Conservation (phyloP, 64 coral and sea anemone species). For the Catalaphyllia jardinei region DNA sequence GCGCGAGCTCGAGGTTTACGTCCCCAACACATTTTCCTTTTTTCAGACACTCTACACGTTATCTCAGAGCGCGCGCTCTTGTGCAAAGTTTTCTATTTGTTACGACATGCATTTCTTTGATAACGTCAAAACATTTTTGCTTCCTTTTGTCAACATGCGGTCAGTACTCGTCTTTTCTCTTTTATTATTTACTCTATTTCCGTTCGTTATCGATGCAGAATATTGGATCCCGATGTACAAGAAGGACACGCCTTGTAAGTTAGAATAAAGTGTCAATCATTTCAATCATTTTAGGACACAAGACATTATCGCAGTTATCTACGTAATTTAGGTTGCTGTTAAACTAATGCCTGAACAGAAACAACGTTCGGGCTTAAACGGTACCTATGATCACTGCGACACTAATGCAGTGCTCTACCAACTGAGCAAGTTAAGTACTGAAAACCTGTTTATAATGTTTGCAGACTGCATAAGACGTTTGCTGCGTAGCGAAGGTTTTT, state of each 20-base stretch:
- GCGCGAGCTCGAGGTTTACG: neutral
- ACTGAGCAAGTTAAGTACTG: too few species aligned
- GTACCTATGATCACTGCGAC: too few species aligned
- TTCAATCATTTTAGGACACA: neutral
- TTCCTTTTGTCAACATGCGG: neutral
- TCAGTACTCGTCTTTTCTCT: neutral
- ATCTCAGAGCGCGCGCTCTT: neutral
- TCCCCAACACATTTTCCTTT: neutral
- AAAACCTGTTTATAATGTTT: too few species aligned
- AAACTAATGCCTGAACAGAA: too few species aligned
- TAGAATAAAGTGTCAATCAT: neutral
- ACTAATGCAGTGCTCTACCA: too few species aligned
- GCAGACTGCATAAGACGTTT: constrained; percentile 32
- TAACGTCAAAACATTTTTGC: neutral
- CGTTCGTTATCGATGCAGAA: neutral
- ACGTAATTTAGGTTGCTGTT: too few species aligned
- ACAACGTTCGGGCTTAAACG: too few species aligned
- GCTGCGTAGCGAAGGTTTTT: neutral
- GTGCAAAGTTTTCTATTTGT: neutral
- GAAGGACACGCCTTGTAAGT: constrained; percentile 41
- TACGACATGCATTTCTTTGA: neutral
- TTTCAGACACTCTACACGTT: neutral
- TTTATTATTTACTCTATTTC: neutral
- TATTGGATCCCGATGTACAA: neutral
- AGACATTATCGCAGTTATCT: neutral